Base-by-base conservation (phyloP, 2,113 vertebrate species). In the Chamaetylas fuelleborni region DNA sequence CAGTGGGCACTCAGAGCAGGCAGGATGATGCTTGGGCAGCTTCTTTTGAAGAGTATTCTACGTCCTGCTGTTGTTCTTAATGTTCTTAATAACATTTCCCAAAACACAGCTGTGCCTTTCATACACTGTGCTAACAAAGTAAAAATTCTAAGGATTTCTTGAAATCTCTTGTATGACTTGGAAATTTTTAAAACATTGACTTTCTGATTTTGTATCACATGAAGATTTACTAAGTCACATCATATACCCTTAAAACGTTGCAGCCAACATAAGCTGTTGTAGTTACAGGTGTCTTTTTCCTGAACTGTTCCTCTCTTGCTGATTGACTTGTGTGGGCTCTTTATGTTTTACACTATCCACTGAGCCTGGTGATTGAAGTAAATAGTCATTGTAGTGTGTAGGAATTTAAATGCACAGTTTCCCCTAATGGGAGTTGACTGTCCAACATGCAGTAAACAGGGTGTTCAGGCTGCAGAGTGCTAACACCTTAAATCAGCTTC, bases 401-500 rank as follows among this genome's bases (percentile, higher is more conserved):
- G 93, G 90, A 92, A 95, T 95, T 93, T 57, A 95, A 92, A 83
- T 62, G 47, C 9, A 47, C 53, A 24, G 51, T 86, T 88, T 92
- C 62, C 15, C 40, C 53, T 90, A 48, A 69, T 53, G 72, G 69
- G 72, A 95, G 47, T 33, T 85, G 81, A 36, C 19, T 81, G 58
- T 78, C 86, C 71, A 71, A 19, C 31, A 5, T 70, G n/a, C 56
- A 81, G 43, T 56, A 58, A 81, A 74, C 14, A 12, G 33, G 10
- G 38, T 40, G 36, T 70, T 92, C n/a, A 45, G 69, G 18, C 53
- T 86, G 64, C 38, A 82, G 53, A 73, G 64, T 43, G n/a, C 64
- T 20, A 42, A 23, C 29, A 25, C 54, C 47, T 66, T 66, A 40
- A 42, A 62, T 80, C 45, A 57, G 31, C 58, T 70, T 80, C 58